phyloP scores from a whole-genome alignment of 2,113 vertebrate genomes.

The Laticauda colubrina region DNA sequence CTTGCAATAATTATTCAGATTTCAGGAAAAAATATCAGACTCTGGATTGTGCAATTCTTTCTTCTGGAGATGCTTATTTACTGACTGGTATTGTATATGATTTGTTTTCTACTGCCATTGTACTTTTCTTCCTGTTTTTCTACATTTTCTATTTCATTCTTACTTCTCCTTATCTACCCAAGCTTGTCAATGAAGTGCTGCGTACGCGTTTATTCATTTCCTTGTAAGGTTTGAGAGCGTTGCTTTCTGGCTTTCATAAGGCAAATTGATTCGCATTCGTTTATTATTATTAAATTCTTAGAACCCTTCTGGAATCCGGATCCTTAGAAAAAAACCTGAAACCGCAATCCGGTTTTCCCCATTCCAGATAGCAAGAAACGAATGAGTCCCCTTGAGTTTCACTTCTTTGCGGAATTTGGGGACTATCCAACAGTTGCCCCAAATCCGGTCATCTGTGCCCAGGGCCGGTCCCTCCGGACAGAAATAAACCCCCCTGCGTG shows the following conservation, averaged over 20 bases:
- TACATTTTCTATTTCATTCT: neutral
- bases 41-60: neutral
- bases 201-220: neutral
- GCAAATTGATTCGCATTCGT: neutral
- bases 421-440: neutral
- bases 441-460: neutral
- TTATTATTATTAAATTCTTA: neutral
- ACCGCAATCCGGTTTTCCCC: neutral
- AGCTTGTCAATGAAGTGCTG: neutral
- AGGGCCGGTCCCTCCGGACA: neutral
- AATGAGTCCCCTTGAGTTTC: neutral
- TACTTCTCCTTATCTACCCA: neutral
- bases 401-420: neutral
- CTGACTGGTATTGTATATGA: neutral
- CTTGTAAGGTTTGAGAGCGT: neutral
- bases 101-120: neutral
- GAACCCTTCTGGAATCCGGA: neutral
- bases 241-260: neutral
- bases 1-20: too few species aligned
- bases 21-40: neutral
- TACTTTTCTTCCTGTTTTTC: neutral
- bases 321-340: neutral
- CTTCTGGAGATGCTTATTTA: neutral
- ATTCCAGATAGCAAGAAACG: neutral
- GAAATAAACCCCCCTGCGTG: neutral